Percentiles rank a stretch among this genome's conserved stretches.
phyloP scores from a whole-genome alignment of 2,888 invertebrate species.

The Anthoptus insignis region DNA sequence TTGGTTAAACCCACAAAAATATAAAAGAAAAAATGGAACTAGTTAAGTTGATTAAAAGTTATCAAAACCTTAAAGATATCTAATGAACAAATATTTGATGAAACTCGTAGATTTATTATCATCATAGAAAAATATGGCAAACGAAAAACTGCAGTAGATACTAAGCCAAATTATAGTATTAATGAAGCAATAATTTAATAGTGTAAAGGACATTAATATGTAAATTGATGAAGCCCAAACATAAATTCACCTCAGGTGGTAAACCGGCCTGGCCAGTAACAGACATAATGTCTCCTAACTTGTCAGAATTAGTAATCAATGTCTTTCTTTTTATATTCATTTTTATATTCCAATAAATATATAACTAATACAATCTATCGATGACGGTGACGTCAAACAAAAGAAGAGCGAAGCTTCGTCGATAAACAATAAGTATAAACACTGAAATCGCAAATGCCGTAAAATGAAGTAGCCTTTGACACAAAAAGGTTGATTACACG shows the following conservation, averaged over 20 bases:
- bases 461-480: conserved; percentile 67
- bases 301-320: conserved; percentile 62
- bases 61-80: no score
- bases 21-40: no score
- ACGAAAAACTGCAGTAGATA: background rate
- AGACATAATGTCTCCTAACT: conserved; percentile 77
- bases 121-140: background rate
- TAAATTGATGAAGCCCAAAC: conserved; percentile 65
- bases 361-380: background rate
- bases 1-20: no score
- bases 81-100: no score
- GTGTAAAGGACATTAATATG: conserved; percentile 64
- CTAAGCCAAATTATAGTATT: conserved; percentile 11
- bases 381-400: conserved; percentile 14
- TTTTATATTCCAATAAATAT: conserved; percentile 18
- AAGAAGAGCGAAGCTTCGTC: conserved; percentile 22
- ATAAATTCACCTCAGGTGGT: conserved; percentile 79
- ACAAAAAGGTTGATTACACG: conserved; percentile 68
- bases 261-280: conserved; percentile 81
- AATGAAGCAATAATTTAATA: conserved; percentile 48
- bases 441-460: conserved; percentile 52
- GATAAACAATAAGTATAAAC: conserved; percentile 42
- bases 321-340: conserved; percentile 55
- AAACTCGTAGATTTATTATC: no score
- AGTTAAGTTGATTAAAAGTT: no score